These are phyloP conservation scores for Stenchaetothrips biformis DNA, from an alignment of 2,888 invertebrate species.

Conservation along the genomic window DNA sequence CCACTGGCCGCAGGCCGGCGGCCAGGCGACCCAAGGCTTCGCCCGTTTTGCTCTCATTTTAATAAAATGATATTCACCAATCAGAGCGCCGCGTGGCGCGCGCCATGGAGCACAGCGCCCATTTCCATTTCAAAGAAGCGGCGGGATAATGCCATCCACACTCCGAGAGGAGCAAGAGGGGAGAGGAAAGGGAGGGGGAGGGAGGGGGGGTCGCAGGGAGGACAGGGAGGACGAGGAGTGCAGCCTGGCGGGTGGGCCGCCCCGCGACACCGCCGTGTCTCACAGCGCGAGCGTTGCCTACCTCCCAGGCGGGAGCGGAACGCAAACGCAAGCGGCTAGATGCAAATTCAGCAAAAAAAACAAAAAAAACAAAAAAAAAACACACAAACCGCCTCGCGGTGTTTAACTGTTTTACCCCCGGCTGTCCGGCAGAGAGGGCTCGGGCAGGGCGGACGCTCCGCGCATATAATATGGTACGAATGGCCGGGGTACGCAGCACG, in stretches of 20 bases:
- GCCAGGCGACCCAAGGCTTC: not conserved
- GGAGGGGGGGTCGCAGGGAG: not conserved
- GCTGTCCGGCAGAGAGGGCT: no score
- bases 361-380: no score
- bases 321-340: no score
- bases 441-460: no score
- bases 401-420: no score
- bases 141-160: not conserved
- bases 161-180: not conserved
- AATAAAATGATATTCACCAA: slow-evolving; percentile 22
- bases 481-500: no score
- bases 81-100: not conserved
- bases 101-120: not conserved
- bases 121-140: slow-evolving; percentile 14
- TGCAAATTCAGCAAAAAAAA: no score
- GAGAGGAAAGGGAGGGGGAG: not conserved
- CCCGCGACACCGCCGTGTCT: not conserved
- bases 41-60: not conserved
- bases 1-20: not conserved
- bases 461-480: no score
- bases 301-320: not conserved
- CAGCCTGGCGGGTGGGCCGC: not conserved
- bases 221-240: no score
- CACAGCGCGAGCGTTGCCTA: not conserved
- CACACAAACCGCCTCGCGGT: no score